Evolutionary conservation across 2,113 vertebrate species (phyloP).

Genomic region (Xenopus borealis): DNA sequence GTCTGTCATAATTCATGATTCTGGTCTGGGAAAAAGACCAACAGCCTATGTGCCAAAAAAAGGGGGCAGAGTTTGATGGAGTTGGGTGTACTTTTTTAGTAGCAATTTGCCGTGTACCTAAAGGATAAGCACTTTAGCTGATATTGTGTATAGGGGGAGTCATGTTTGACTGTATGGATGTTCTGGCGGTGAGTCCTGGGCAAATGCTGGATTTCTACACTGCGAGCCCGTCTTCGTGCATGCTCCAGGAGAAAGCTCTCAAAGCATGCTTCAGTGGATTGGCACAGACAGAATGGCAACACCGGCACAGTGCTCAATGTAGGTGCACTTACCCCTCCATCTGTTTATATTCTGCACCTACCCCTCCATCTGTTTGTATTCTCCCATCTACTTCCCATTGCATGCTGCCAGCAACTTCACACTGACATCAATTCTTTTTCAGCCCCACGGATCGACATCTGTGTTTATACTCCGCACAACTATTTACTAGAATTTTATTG

Average conservation of each 20-base stretch:
- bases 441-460: no score
- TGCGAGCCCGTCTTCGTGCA: conserved; percentile 87
- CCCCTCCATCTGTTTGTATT: conserved; percentile 10
- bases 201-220: conserved; percentile 88
- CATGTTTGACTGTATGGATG: conserved; percentile 96
- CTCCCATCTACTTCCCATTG: conserved; percentile 16
- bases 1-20: conserved; percentile 88
- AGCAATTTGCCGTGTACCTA: conserved; percentile 77
- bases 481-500: no score
- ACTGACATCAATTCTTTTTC: no score
- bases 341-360: no score
- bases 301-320: conserved; percentile 90
- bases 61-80: conserved; percentile 91
- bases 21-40: conserved; percentile 83
- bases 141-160: conserved; percentile 67
- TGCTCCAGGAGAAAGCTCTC: conserved; percentile 88
- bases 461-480: no score
- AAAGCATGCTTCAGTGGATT: conserved; percentile 88
- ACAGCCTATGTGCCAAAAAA: conserved; percentile 79
- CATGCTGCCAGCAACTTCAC: neutral
- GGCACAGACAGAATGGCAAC: conserved; percentile 88
- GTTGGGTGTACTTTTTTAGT: conserved; percentile 82
- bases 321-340: conserved; percentile 69
- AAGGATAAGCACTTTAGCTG: conserved; percentile 75
- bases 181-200: conserved; percentile 82